phyloP scores from a whole-genome alignment of 2,888 invertebrate species.

The Cepaea hortensis region DNA sequence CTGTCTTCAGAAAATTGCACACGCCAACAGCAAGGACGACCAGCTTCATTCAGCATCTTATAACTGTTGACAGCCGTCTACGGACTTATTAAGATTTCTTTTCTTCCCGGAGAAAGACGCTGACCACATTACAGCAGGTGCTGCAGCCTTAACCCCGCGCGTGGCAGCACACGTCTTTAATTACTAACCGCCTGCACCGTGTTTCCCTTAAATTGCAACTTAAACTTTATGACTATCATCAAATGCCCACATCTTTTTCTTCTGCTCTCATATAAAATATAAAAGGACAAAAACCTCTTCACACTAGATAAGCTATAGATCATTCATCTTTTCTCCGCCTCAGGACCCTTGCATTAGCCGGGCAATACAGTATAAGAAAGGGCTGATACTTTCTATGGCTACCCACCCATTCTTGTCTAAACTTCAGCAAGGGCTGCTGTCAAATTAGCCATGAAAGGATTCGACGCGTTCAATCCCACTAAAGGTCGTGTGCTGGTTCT shows the following conservation, averaged over 20 bases:
- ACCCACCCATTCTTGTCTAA: slow-evolving; percentile 17
- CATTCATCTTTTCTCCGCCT: slow-evolving; percentile 34
- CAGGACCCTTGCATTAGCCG: slow-evolving; percentile 8
- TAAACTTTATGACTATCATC: slow-evolving; percentile 42
- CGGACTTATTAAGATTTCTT: slow-evolving; percentile 39
- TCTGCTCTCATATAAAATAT: slow-evolving; percentile 18
- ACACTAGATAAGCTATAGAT: slow-evolving; percentile 26
- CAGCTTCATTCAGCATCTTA: slow-evolving; percentile 27
- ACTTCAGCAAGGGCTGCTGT: slow-evolving; percentile 31
- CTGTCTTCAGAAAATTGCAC: slow-evolving; percentile 22
- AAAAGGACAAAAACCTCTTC: not conserved
- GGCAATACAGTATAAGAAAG: slow-evolving; percentile 14
- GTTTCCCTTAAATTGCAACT: slow-evolving; percentile 32
- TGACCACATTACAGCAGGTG: slow-evolving; percentile 33
- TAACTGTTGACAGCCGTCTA: slow-evolving; percentile 35
- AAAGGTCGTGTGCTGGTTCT: slow-evolving; percentile 17
- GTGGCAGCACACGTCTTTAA: slow-evolving; percentile 47
- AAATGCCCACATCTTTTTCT: slow-evolving; percentile 42
- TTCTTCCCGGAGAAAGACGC: slow-evolving; percentile 23
- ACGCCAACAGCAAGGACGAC: slow-evolving; percentile 16
- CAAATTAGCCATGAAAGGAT: slow-evolving; percentile 36
- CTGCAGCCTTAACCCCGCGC: slow-evolving; percentile 33
- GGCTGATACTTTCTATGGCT: slow-evolving; percentile 36
- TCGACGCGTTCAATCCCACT: not conserved
- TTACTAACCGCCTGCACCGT: slow-evolving; percentile 30